A percentile compares a stretch with the other conserved stretches of the same genome.
phyloP scores from a whole-genome alignment of 92 coral and sea anemone species.

The Phenganax subtilis region DNA sequence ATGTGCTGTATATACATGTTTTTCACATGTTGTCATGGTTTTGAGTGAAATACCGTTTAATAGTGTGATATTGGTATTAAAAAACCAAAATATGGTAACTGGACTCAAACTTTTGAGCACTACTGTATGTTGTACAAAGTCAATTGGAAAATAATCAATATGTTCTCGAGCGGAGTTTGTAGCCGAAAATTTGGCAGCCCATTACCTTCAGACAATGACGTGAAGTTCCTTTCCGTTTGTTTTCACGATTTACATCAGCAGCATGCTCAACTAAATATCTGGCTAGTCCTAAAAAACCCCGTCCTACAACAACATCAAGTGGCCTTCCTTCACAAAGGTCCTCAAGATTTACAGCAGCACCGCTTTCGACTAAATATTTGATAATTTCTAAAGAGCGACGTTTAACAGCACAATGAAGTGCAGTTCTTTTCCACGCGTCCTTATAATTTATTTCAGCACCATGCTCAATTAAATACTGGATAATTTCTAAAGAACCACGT shows the following conservation, averaged over 20 bases:
- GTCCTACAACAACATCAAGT: conserved; percentile 5
- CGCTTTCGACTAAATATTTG: conserved; percentile 10
- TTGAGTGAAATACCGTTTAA: no score
- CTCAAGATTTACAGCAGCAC: conserved; percentile 18
- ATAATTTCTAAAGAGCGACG: not conserved
- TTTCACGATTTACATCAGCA: not conserved
- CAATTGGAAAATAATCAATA: no score
- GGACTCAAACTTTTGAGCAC: no score
- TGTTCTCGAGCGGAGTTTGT: no score
- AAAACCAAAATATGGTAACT: no score
- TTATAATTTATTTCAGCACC: conserved; percentile 20
- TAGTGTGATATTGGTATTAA: no score
- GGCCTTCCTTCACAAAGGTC: conserved; percentile 12
- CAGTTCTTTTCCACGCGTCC: conserved; percentile 20
- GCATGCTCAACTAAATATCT: conserved; percentile 17
- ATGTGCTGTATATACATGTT: no score
- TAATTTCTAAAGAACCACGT: not conserved
- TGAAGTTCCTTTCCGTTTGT: no score
- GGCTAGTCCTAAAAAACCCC: not conserved
- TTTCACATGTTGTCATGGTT: no score
- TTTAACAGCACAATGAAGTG: conserved; percentile 15
- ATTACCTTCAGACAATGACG: no score
- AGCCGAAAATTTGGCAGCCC: no score
- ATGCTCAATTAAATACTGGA: not conserved
- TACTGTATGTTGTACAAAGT: no score